Base-by-base conservation (phyloP, 2,888 invertebrate genomes). In the Microctonus hyperodae region DNA sequence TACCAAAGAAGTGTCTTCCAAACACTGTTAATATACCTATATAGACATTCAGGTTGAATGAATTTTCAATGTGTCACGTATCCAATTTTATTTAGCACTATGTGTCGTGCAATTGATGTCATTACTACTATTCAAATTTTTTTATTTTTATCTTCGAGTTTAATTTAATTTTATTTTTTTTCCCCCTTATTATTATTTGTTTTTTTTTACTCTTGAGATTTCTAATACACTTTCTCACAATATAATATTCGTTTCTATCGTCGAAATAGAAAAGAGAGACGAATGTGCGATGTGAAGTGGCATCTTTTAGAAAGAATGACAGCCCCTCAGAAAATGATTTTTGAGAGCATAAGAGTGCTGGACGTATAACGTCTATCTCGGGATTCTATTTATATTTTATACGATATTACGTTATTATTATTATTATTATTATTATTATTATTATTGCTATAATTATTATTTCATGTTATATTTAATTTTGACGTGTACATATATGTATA, bases 1-100 rank as follows among this genome's bases (percentile, higher is more conserved):
- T 63, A 67, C 67, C 67, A 67, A 67, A 67, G 67, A 67, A 67
- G 67, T 67, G 67, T 67, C 67, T 63, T 67, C 62, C 66, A 66
- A 67, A 63, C 67, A 67, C 67, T 63, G 57, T 56, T 37, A 25
- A n/a, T n/a, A n/a, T n/a, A n/a, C n/a, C n/a, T 25, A n/a, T 10
- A 28, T 13, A 53, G 6, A 53, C 25, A 16, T 35, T 10, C 35
- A 16, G 48, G 16, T 16, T 53, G 25, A 44, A 16, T 44, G 16
- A 16, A 44, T 16, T 7, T n/a, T 44, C 16, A 16, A 44, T 44
- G 13, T 40, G 1, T 44, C 16, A 44, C 44, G 16, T 16, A n/a
- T 16, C 9, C n/a, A 44, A n/a, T 44, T 16, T n/a, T 44, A 44
- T 20, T 44, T 7, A 1, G 16, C 16, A 20, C 4, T 7, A 6